Evolutionary conservation across 2,888 invertebrate genomes (phyloP), one percentile per base, ranked within the genome.

Genomic region (Theretra japonica): DNA sequence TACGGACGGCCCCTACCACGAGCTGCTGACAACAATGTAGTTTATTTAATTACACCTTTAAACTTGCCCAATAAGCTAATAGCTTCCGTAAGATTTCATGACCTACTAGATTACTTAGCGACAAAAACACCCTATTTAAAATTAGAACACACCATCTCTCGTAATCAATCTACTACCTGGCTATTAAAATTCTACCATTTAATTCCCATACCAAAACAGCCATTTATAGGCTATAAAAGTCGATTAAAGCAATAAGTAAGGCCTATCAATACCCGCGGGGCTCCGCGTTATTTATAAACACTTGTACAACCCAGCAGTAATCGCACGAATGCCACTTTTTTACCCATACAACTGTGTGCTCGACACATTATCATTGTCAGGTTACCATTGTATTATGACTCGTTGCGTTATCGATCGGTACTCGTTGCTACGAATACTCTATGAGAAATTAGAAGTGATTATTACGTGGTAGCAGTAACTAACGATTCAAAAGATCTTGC

Each of bases 311-410:
- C 60, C 41, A 33, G 2, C 60, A n/a, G 30, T 60, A 33, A 60
- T 60, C 33, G n/a, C 60, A n/a, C n/a, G n/a, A 60, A 60, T 33
- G 60, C n/a, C 60, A 60, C n/a, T 60, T 60, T n/a, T 60, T 60
- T 60, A 30, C 30, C 33, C 30, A 53, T 53, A 53, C 53, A 53
- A 53, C n/a, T 53, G 53, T n/a, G 53, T 17, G 53, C n/a, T 53
- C 6, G 53, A n/a, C 17, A 59, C 25, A 59, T 59, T 59, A 28
- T 59, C 59, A 57, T 57, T 21, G 23, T 4, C 19, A 59, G 7
- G 28, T 25, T 53, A 53, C 53, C n/a, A 53, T 53, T 53, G 53
- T 53, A 15, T 53, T 17, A 17, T 19, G 33, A 33, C 60, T 60
- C 60, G 30, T n/a, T n/a, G 7, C 30, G 19, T n/a, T 30, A 4